These are phyloP conservation scores for Hozukius guyotensis DNA, from an alignment of 2,797 vertebrate genomes.

Conservation along the genomic window DNA sequence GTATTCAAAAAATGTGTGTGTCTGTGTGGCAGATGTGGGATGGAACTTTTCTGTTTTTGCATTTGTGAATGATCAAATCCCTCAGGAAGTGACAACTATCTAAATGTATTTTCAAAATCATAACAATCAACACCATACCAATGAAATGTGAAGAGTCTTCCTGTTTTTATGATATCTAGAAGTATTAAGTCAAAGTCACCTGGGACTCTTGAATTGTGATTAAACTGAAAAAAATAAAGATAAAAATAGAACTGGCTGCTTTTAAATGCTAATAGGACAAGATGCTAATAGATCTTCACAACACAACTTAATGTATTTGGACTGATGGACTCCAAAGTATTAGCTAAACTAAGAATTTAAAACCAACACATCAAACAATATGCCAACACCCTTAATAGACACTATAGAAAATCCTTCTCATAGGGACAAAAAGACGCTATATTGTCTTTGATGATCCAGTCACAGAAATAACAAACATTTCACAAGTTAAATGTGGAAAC, in stretches of 20 bases:
- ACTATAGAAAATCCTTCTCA: constrained; percentile 20
- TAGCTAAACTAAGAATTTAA: constrained; percentile 6
- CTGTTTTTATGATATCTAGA: neutral
- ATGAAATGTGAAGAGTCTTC: neutral
- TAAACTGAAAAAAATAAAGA: neutral
- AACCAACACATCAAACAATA: constrained; percentile 27
- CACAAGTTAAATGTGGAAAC: constrained; percentile 65
- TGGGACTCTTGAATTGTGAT: neutral
- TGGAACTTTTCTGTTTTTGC: neutral
- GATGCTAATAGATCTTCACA: constrained; percentile 11
- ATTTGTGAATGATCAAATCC: constrained; percentile 1
- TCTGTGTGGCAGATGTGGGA: neutral
- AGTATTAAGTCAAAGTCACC: neutral
- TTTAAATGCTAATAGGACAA: constrained; percentile 3
- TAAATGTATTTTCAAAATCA: neutral
- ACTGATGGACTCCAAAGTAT: neutral
- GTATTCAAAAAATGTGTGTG: neutral
- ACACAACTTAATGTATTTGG: constrained; percentile 5
- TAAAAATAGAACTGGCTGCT: neutral
- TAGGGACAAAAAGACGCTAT: neutral
- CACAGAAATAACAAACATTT: constrained; percentile 53
- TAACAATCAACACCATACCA: neutral
- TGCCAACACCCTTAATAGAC: constrained; percentile 13
- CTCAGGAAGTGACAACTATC: neutral
- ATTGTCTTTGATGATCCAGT: constrained; percentile 37